Evolutionary conservation across 2,797 vertebrate genomes (phyloP), one percentile per base, ranked within the genome.

Genomic region (Coregonus suidteri): DNA sequence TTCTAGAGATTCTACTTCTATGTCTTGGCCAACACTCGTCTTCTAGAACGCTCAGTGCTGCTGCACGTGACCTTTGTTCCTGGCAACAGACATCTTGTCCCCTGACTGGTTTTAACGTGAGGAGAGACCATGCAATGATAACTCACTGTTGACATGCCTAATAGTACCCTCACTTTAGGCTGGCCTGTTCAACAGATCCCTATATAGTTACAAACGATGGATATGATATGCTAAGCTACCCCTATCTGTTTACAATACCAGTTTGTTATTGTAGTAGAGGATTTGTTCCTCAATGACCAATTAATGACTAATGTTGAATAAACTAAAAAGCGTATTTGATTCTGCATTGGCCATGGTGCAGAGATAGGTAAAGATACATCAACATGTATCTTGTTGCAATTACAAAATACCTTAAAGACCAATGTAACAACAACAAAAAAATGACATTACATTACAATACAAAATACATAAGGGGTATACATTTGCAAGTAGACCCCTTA

Each of bases 121-220:
- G 76, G 69, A 77, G 75, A 64, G 70, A 82, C 77, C 65, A 54
- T 70, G 62, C 68, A 69, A 86, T 86, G 78, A 90, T 91, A 86
- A 74, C 82, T 90, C 87, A 88, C 81, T 83, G 77, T 75, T 81
- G 83, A 87, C 86, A 15, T 82, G 79, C 74, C 86, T 87, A 88
- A 89, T 85, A 85, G 82, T 86, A 74, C 87, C 75, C 80, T 78
- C 84, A 89, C 85, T 91, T 92, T 83, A 86, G 83, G 75, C 82
- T 90, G 91, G 88, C 88, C 85, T 74, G 81, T 90, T 86, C 85
- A 84, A 87, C 90, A 81, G 86, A 88, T 81, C 79, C 77, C 74
- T 31, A 73, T 81, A 80, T 65, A 86, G 79, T 76, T 84, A 35
- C 67, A 4, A 67, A 77, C 87, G 88, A 91, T 86, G 81, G 84